Evolutionary conservation across 2,113 vertebrate species (phyloP).

Genomic region (Theristicus caerulescens): DNA sequence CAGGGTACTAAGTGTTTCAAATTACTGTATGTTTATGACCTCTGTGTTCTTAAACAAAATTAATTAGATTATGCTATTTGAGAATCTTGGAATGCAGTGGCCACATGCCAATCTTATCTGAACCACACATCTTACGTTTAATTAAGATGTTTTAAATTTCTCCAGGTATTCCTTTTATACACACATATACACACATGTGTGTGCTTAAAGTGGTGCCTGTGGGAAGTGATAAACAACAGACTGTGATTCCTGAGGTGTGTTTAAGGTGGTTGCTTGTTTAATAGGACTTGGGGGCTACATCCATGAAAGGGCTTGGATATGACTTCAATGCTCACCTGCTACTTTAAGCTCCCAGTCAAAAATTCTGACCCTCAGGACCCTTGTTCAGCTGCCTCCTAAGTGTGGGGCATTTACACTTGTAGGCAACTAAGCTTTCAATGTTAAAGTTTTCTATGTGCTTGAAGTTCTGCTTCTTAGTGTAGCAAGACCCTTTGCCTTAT

Average conservation of each 20-base stretch:
- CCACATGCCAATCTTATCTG: constrained; percentile 72
- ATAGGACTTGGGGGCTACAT: neutral
- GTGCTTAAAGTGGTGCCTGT: constrained; percentile 54
- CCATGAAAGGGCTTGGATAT: neutral
- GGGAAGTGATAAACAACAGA: constrained; percentile 67
- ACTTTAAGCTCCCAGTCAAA: constrained; percentile 1
- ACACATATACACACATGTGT: neutral
- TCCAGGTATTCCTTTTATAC: constrained; percentile 52
- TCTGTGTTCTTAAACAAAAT: constrained; percentile 74
- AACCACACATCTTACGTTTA: constrained; percentile 74
- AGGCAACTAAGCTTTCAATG: neutral
- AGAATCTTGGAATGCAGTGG: constrained; percentile 76
- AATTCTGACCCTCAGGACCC: neutral
- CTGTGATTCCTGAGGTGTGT: neutral
- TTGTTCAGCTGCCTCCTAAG: neutral
- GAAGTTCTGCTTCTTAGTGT: neutral
- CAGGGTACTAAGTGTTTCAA: constrained; percentile 72
- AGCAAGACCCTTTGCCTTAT: neutral
- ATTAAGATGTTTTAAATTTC: constrained; percentile 79
- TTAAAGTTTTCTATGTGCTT: neutral
- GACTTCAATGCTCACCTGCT: neutral
- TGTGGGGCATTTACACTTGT: neutral
- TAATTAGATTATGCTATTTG: constrained; percentile 81
- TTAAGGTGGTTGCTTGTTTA: constrained; percentile 23
- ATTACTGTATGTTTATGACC: constrained; percentile 79